phyloP scores from a whole-genome alignment of 2,888 invertebrate genomes.

The Teinopalpus imperialis region DNA sequence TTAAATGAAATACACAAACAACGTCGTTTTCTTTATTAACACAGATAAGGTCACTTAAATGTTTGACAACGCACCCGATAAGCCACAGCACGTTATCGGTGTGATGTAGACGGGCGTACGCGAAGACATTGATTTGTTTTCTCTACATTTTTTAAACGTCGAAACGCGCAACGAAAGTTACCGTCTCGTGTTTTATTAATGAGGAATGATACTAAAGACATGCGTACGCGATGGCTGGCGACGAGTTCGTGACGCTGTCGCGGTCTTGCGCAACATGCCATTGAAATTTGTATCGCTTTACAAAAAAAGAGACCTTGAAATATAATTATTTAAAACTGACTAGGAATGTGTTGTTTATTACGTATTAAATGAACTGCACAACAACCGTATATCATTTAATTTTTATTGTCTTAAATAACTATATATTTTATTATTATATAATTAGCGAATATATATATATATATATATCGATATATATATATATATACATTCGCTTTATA shows the following conservation, averaged over 20 bases:
- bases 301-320: conserved; percentile 34
- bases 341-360: conserved; percentile 7
- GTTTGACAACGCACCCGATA: conserved; percentile 4
- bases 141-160: conserved; percentile 20
- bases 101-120: conserved; percentile 43
- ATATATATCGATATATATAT: too few relatives aligned
- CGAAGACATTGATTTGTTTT: conserved; percentile 15
- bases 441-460: too few relatives aligned
- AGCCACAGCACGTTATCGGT: conserved; percentile 6
- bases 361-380: too few relatives aligned
- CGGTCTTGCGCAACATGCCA: conserved; percentile 20
- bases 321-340: conserved; percentile 20
- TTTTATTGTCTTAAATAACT: too few relatives aligned
- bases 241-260: conserved; percentile 10
- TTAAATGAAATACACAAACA: too few relatives aligned
- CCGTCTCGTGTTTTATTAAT: conserved; percentile 21
- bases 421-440: too few relatives aligned
- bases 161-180: conserved; percentile 17
- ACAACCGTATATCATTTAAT: too few relatives aligned
- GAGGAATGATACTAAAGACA: conserved; percentile 8
- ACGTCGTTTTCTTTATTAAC: too few relatives aligned
- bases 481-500: too few relatives aligned
- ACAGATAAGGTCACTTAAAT: conserved; percentile 5
- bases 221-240: conserved; percentile 20
- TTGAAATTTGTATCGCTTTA: conserved; percentile 42